These are phyloP conservation scores for Percina caprodes DNA, from an alignment of 2,113 vertebrate genomes.

Conservation along the genomic window DNA sequence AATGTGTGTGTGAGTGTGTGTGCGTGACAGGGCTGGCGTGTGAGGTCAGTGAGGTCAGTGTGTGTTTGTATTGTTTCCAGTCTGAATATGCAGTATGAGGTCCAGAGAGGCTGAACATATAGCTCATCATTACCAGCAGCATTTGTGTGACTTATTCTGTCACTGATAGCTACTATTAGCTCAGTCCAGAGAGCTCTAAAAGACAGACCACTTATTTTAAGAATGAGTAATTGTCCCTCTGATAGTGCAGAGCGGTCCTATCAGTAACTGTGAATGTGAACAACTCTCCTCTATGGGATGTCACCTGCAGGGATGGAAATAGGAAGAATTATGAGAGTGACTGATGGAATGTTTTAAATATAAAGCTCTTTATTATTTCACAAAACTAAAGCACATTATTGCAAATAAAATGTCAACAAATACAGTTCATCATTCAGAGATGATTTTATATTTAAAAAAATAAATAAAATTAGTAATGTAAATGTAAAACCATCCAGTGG, in stretches of 20 bases:
- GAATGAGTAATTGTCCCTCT: constrained; percentile 46
- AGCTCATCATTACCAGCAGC: constrained; percentile 64
- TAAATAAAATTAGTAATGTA: no score
- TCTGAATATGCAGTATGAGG: constrained; percentile 65
- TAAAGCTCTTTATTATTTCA: background rate
- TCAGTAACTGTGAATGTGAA: constrained; percentile 52
- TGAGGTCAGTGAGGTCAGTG: constrained; percentile 75
- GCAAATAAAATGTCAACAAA: background rate
- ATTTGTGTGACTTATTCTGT: constrained; percentile 64
- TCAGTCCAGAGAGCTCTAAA: constrained; percentile 45
- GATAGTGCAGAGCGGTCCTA: constrained; percentile 28
- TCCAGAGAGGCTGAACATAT: constrained; percentile 51
- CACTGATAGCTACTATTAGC: constrained; percentile 57
- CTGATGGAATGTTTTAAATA: background rate
- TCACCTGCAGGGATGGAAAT: constrained; percentile 6
- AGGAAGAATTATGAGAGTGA: constrained; percentile 15
- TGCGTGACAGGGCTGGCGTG: constrained; percentile 21
- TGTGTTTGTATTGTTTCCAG: constrained; percentile 72
- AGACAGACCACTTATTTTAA: constrained; percentile 55
- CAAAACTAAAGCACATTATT: background rate
- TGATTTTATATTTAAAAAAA: background rate
- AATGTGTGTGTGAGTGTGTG: constrained; percentile 16
- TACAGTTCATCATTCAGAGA: background rate
- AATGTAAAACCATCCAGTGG: background rate
- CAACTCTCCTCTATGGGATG: constrained; percentile 31